A percentile compares a stretch with the other conserved stretches of the same genome.
Evolutionary conservation across 2,888 invertebrate genomes (phyloP).

Genomic region (Meta bourneti): DNA sequence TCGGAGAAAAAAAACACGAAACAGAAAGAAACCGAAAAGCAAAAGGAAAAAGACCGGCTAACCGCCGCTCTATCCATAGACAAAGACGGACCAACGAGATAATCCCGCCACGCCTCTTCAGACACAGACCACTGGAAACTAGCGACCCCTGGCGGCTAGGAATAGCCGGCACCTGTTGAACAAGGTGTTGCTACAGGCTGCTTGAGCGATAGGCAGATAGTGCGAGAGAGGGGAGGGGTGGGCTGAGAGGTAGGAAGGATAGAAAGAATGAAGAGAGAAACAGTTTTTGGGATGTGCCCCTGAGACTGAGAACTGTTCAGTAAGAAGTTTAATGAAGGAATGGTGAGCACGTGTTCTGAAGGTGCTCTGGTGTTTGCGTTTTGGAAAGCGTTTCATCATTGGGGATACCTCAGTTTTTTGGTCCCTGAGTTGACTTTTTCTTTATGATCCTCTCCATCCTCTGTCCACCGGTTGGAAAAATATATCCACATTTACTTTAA

Average conservation of each 20-base stretch:
- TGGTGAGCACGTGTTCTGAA: slow-evolving; percentile 59
- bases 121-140: slow-evolving; percentile 16
- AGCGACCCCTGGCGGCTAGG: slow-evolving; percentile 69
- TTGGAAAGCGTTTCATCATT: not conserved
- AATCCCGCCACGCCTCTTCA: slow-evolving; percentile 68
- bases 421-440: not conserved
- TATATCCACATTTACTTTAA: not conserved
- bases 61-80: slow-evolving; percentile 54
- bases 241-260: not conserved
- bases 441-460: not conserved
- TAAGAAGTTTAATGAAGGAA: slow-evolving; percentile 69
- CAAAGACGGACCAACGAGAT: slow-evolving; percentile 72
- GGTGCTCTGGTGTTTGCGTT: slow-evolving; percentile 27
- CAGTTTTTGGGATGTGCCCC: slow-evolving; percentile 65
- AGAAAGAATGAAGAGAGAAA: slow-evolving; percentile 62
- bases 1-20: slow-evolving; percentile 6
- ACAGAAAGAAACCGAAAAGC: slow-evolving; percentile 35
- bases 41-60: slow-evolving; percentile 61
- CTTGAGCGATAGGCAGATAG: slow-evolving; percentile 38
- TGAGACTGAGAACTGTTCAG: slow-evolving; percentile 59
- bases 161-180: slow-evolving; percentile 73
- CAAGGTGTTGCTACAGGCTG: slow-evolving; percentile 69
- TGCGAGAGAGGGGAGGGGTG: slow-evolving; percentile 24
- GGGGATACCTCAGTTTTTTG: not conserved
- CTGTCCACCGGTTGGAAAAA: not conserved